Percentiles rank a stretch among this genome's conserved stretches.
phyloP scores from a whole-genome alignment of 2,888 invertebrate genomes.

The Merodon equestris region DNA sequence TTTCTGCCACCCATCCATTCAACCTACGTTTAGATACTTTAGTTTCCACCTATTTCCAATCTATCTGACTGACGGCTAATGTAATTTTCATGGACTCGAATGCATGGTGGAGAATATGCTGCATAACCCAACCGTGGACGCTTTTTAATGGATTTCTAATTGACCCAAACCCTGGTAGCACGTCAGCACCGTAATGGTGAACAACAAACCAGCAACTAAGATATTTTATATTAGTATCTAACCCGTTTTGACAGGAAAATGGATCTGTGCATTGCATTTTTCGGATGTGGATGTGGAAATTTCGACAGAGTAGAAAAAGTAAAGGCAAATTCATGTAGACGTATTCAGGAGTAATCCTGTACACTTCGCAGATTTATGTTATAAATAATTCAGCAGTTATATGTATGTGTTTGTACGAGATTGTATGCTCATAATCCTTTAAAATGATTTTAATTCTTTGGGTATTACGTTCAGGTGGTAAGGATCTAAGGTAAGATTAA shows the following conservation, averaged over 20 bases:
- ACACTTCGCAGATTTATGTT: conserved; percentile 45
- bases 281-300: conserved; percentile 1
- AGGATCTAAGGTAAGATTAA: too few species aligned
- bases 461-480: conserved; percentile 2
- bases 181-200: conserved; percentile 1
- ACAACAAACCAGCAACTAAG: conserved; percentile 32
- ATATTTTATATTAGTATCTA: conserved; percentile 3
- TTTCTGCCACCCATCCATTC: too few species aligned
- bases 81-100: conserved; percentile 40
- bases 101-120: conserved; percentile 1
- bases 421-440: conserved; percentile 33
- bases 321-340: conserved; percentile 45
- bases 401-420: not conserved
- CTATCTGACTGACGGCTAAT: conserved; percentile 31
- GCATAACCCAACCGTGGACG: not conserved
- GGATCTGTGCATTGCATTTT: not conserved
- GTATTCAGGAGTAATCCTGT: conserved; percentile 34
- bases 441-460: conserved; percentile 31
- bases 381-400: conserved; percentile 45
- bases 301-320: conserved; percentile 45
- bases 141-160: conserved; percentile 54
- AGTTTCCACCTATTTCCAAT: not conserved
- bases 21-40: too few species aligned
- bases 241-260: too few species aligned
- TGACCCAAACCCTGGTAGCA: conserved; percentile 25